Base-by-base conservation (phyloP, 2,888 invertebrate species). In the Xanthostigma xanthostigma region DNA sequence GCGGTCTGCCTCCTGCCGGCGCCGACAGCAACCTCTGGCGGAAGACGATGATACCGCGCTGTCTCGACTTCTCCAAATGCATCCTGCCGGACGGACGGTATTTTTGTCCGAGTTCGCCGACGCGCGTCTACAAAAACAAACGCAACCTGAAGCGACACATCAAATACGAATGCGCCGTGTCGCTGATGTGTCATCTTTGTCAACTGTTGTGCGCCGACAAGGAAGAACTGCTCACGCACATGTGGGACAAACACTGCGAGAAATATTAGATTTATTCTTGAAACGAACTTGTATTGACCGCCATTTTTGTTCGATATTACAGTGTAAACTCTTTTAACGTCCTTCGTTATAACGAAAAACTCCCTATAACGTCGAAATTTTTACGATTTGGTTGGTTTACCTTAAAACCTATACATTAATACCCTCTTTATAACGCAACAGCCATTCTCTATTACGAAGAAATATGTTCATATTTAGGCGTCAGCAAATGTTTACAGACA, bases 181-280 rank as follows among this genome's bases (percentile, higher is more conserved):
- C 48, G 10, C 36, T 48, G 9, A 48, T 48, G 48, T 48, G 48
- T 48, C 48, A 48, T 37, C 42, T 48, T 13, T 48, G 48, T 48
- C 48, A 48, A 27, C 37, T 48, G 33, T 34, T 48, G 36, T 48
- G 48, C 38, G 48, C 48, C 11, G 43, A 48, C 10, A 48, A 43
- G 37, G 48, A 48, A 27, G 48, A 48, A 42, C 17, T 48, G 8
- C 12, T 48, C 10, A 17, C 27, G 8, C 48, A 48, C 17, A 43
- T 48, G 42, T 48, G 48, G 48, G 48, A 48, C 8, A 48, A 48
- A 43, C 48, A 48, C 12, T 43, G 43, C 5, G 43, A 43, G 27
- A 42, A 36, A 41, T 43, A 48, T 35, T 48, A 40, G 37, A 27
- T 27, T 27, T 27, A 27, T 27, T 27, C 6, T 27, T 6, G 27